A percentile compares a stretch with the other conserved stretches of the same genome.
phyloP scores from a whole-genome alignment of 1,140 invertebrate species.

The Uloborus diversus region DNA sequence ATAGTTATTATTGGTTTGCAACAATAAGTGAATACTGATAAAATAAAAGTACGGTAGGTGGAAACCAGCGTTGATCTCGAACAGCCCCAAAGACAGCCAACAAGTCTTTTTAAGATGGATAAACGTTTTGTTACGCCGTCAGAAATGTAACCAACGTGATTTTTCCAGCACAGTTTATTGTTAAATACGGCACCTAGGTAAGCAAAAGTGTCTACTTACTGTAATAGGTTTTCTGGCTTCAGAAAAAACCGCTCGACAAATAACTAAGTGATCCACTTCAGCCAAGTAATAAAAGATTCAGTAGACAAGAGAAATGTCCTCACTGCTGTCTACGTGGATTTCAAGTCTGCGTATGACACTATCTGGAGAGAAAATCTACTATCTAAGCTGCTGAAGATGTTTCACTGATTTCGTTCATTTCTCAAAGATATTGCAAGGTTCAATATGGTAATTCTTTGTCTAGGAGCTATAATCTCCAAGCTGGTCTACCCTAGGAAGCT shows the following conservation, averaged over 20 bases:
- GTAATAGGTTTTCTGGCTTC: too few species aligned
- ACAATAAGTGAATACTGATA: too few species aligned
- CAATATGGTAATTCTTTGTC: background rate
- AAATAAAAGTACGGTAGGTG: too few species aligned
- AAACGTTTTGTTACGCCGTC: too few species aligned
- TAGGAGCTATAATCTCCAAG: slow-evolving; percentile 10
- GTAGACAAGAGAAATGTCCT: background rate
- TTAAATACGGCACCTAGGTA: too few species aligned
- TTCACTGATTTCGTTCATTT: background rate
- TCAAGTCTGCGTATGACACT: slow-evolving; percentile 14
- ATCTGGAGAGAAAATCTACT: background rate
- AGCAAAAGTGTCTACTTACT: too few species aligned
- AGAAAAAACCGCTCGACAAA: background rate
- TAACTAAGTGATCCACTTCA: background rate
- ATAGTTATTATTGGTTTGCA: too few species aligned
- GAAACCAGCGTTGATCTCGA: too few species aligned
- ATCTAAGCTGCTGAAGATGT: background rate
- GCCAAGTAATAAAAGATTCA: background rate
- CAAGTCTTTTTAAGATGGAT: too few species aligned
- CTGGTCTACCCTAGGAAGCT: background rate
- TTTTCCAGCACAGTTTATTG: too few species aligned
- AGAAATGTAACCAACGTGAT: too few species aligned
- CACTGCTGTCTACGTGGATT: slow-evolving; percentile 12
- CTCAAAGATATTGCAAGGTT: slow-evolving; percentile 2
- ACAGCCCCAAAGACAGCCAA: too few species aligned